Evolutionary conservation across 2,888 invertebrate genomes (phyloP).

Genomic region (Lasioglossum pauxillum): DNA sequence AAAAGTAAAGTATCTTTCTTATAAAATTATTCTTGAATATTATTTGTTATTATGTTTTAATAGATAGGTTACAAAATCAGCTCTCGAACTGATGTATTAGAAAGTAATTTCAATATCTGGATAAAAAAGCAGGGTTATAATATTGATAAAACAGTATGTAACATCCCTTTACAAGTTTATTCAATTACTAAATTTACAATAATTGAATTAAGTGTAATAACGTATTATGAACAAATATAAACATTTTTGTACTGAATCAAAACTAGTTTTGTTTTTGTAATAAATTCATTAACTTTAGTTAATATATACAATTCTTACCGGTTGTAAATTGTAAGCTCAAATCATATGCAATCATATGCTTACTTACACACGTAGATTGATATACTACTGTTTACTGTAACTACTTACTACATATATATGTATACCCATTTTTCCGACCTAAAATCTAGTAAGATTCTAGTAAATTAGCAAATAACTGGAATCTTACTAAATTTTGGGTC

Average conservation of each 20-base stretch:
- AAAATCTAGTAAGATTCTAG: no score
- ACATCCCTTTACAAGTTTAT: conserved; percentile 23
- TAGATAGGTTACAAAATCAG: neutral
- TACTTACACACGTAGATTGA: neutral
- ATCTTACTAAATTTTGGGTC: no score
- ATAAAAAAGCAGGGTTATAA: neutral
- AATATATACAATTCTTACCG: neutral
- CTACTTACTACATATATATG: no score
- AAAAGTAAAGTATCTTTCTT: neutral
- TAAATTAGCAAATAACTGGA: no score
- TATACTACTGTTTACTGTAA: no score
- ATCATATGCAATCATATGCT: neutral
- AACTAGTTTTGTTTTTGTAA: neutral
- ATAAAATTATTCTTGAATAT: conserved; percentile 3
- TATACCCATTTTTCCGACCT: no score
- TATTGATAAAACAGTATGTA: conserved; percentile 44
- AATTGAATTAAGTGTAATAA: conserved; percentile 16
- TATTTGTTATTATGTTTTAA: neutral
- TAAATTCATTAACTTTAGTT: neutral
- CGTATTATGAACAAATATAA: neutral
- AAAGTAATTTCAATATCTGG: neutral
- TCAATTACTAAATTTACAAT: conserved; percentile 15
- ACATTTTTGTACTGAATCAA: neutral
- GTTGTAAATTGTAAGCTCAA: neutral
- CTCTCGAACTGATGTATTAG: neutral